Base-by-base conservation (phyloP, 2,888 invertebrate genomes). In the Agonopterix arenella region DNA sequence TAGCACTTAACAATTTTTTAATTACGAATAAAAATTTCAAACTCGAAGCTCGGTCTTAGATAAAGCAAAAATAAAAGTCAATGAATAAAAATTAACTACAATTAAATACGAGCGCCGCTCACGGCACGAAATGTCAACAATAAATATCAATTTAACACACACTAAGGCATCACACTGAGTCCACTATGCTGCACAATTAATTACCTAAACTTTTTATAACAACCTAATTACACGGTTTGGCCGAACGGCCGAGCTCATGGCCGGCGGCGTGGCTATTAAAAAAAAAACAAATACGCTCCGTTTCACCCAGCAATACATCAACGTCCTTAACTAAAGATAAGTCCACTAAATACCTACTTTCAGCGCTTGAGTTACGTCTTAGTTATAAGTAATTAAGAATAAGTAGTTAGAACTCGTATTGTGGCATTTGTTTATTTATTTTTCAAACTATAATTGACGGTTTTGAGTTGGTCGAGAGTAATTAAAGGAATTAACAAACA, bases 301-400 rank as follows among this genome's bases (percentile, higher is more conserved):
- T 78, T 78, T 68, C 68, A 78, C 73, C 59, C 66, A 62, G 62
- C 70, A 68, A 84, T 86, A 72, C 75, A 83, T 88, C 86, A 88
- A 82, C 62, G 84, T 86, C 84, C 57, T 54, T 55, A 60, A 61
- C 64, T 57, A 61, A 68, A 80, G 76, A 80, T 78, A 81, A 79
- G 70, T 75, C 65, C 63, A 73, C 82, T 80, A 80, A 83, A 84
- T 76, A 75, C 71, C 74, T 73, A 84, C 71, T 83, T 84, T 82
- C 80, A 82, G 69, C 77, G 69, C 62, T 76, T 76, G 79, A 80
- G 76, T 83, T 78, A 86, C 86, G 84, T 86, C 88, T 88, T 68
- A 81, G 83, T 88, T 84, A 82, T 68, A 79, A 74, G 79, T 82
- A 84, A 85, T 85, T 86, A 84, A 80, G 84, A 84, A 79, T 82